A percentile compares a stretch with the other conserved stretches of the same genome.
Evolutionary conservation across 2,113 vertebrate genomes (phyloP).

Genomic region (Jacana jacana): DNA sequence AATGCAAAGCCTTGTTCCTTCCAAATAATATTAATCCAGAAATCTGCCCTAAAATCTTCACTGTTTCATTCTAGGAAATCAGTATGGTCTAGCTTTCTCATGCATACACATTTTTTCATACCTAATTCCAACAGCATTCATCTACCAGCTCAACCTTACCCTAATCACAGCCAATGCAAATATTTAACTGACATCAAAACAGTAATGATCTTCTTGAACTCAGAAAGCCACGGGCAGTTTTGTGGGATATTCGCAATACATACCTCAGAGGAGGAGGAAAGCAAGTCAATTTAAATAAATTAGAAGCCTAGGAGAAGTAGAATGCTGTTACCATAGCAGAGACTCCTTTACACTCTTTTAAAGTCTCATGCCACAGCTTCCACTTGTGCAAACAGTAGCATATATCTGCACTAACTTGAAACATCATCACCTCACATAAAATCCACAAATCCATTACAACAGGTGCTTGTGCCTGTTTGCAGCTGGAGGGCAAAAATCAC

Average conservation of each 20-base stretch:
- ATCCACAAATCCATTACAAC: not conserved
- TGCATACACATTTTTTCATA: not conserved
- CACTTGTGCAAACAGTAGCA: fast-evolving
- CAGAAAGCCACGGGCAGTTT: not conserved
- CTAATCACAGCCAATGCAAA: not conserved
- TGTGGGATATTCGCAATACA: not conserved
- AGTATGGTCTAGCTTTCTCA: not conserved
- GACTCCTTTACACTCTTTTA: not conserved
- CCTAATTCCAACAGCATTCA: not conserved
- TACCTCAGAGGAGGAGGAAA: not conserved
- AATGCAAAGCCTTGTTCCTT: not conserved
- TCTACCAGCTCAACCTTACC: not conserved
- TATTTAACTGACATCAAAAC: not conserved
- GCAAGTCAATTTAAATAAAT: not conserved
- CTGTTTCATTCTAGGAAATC: not conserved
- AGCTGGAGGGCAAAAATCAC: not conserved
- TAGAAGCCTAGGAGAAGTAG: not conserved
- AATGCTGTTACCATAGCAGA: not conserved
- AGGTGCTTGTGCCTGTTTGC: not conserved
- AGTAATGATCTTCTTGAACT: not conserved
- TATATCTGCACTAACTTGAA: not conserved
- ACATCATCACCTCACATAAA: not conserved
- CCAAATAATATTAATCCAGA: not conserved
- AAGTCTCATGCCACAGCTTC: not conserved
- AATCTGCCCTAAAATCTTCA: not conserved